Base-by-base conservation (phyloP, 1,140 invertebrate genomes). In the Eciton burchellii region DNA sequence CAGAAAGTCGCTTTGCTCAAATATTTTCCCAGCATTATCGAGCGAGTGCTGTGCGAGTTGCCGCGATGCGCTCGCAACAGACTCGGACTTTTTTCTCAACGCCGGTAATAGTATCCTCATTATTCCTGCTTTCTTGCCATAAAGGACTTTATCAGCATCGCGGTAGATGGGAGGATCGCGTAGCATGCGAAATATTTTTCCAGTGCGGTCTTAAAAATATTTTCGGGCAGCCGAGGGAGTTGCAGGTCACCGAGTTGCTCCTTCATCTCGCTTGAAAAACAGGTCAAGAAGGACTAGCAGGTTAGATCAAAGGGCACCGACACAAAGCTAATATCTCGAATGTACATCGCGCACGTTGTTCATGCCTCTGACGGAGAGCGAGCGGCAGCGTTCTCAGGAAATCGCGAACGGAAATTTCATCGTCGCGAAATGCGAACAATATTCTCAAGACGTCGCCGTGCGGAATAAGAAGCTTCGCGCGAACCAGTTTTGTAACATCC, bases 291-390 rank as follows among this genome's bases (percentile, higher is more conserved):
- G 60, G 26, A 21, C 72, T 24, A 49, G 56, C n/a, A 41, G 21
- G 19, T 72, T 57, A 74, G 45, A 76, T 76, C 72, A 63, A 76
- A 76, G 19, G 59, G 59, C 59, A 63, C 45, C 8, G 26, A 57
- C 26, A 76, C 72, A 63, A 76, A 76, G 72, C 72, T 76, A 76
- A 76, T 63, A 63, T 63, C 72, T 76, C 43, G 59, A 63, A 76
- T 63, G 21, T 43, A 73, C 45, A 59, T 59, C 56, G 45, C 21
- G 65, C 45, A 21, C 45, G 43, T 47, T 74, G 57, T 24, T 72
- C 54, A 19, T 72, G 52, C 70, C 70, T 62, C 43, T 41, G 57
- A 56, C 52, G 9, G 43, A 49, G 63, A 49, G 63, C 5, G 52
- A 62, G 24, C 12, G 24, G 72, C 41, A 52, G 63, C 59, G 43